phyloP scores from a whole-genome alignment of 1,140 invertebrate species.

The Lithobius niger region DNA sequence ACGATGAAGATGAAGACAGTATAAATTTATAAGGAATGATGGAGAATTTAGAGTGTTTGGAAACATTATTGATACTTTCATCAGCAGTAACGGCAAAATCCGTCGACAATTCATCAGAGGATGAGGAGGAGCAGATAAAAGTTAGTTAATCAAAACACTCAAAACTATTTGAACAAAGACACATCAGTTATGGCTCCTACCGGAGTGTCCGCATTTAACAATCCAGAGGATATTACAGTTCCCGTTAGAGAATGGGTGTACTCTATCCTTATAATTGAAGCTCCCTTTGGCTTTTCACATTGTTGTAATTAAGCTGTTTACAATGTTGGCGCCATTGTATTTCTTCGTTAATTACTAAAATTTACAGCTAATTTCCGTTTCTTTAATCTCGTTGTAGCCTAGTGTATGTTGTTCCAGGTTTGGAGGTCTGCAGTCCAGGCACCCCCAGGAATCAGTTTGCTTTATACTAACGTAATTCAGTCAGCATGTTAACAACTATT shows the following conservation, averaged over 20 bases:
- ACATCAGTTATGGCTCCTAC: conserved; percentile 9
- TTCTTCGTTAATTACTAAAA: too few relatives aligned
- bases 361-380: too few relatives aligned
- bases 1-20: neutral
- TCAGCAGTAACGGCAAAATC: neutral
- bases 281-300: too few relatives aligned
- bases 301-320: too few relatives aligned
- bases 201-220: conserved; percentile 14
- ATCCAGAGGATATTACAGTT: conserved; percentile 13
- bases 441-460: too few relatives aligned
- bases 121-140: conserved; percentile 4
- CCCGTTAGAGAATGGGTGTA: conserved; percentile 5
- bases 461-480: too few relatives aligned
- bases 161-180: conserved; percentile 7
- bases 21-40: neutral
- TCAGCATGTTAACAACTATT: too few relatives aligned
- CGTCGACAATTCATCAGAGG: conserved; percentile 1
- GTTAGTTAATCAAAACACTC: conserved; percentile 7
- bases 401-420: too few relatives aligned
- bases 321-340: too few relatives aligned
- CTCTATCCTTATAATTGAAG: too few relatives aligned
- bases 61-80: neutral
- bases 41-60: neutral
- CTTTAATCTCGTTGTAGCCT: too few relatives aligned
- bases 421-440: too few relatives aligned